A percentile compares a stretch with the other conserved stretches of the same genome.
Conservation (phyloP, 2,113 vertebrate genomes). For the Galbula dea region DNA sequence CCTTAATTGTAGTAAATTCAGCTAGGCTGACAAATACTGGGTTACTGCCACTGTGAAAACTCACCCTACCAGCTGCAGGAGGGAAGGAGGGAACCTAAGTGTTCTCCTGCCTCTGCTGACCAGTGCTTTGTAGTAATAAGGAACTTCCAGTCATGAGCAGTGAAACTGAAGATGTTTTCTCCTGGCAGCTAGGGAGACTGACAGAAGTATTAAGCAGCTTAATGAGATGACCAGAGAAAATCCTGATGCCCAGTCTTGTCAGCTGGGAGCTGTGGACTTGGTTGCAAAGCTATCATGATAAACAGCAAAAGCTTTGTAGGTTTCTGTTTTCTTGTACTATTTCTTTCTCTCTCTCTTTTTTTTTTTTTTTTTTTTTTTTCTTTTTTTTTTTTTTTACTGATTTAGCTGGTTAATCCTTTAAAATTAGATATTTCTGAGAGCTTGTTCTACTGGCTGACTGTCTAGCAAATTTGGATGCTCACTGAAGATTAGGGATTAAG, state of each 20-base stretch:
- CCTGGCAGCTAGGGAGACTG: not conserved
- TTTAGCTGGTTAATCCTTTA: not conserved
- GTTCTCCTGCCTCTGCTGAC: not conserved
- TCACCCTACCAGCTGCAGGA: not conserved
- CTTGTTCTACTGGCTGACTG: not conserved
- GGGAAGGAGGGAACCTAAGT: not conserved
- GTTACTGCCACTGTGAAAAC: not conserved
- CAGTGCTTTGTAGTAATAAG: not conserved
- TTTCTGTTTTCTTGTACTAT: not conserved
- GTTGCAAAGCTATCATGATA: not conserved
- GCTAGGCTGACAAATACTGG: not conserved
- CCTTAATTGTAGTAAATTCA: not conserved
- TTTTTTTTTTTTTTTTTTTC: not conserved
- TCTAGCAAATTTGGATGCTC: not conserved
- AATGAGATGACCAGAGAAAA: not conserved
- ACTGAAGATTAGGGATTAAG: not conserved
- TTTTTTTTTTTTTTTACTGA: not conserved
- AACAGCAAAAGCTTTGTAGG: not conserved
- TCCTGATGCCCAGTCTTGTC: not conserved
- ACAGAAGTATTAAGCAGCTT: not conserved
- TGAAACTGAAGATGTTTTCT: not conserved
- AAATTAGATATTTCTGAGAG: not conserved
- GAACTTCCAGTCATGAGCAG: not conserved
- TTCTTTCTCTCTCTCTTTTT: not conserved
- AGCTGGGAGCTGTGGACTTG: not conserved